Evolutionary conservation across 1,140 invertebrate species (phyloP).

Genomic region (Calycopis cecrops): DNA sequence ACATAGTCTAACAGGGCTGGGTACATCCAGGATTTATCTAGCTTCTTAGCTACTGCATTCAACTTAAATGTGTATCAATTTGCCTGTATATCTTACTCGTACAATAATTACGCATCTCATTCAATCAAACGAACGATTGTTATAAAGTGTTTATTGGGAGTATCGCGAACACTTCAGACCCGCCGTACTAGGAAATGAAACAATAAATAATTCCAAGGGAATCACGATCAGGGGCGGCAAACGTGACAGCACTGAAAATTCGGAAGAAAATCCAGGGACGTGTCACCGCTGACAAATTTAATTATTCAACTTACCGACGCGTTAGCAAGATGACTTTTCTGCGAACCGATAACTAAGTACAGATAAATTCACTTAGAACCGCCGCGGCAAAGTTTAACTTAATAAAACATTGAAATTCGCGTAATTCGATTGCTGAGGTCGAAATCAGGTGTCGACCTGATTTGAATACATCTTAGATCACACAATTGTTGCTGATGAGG

Average conservation of each 20-base stretch:
- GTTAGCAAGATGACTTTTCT: slow-evolving; percentile 71
- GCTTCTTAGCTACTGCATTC: too few species aligned
- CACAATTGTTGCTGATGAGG: slow-evolving; percentile 21
- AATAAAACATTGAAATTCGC: slow-evolving; percentile 72
- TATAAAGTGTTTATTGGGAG: not conserved
- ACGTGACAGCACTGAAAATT: slow-evolving; percentile 61
- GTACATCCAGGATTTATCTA: too few species aligned
- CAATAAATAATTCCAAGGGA: slow-evolving; percentile 72
- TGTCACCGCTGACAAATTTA: slow-evolving; percentile 71
- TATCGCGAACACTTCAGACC: slow-evolving; percentile 6
- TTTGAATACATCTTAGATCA: slow-evolving; percentile 62
- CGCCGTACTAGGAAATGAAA: slow-evolving; percentile 44
- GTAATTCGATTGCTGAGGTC: slow-evolving; percentile 66
- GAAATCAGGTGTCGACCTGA: slow-evolving; percentile 49
- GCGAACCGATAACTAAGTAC: slow-evolving; percentile 70
- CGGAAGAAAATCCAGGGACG: slow-evolving; percentile 60
- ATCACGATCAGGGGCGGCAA: slow-evolving; percentile 52
- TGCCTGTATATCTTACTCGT: too few species aligned
- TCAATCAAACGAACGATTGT: too few species aligned
- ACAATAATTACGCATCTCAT: too few species aligned
- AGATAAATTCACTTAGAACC: slow-evolving; percentile 72
- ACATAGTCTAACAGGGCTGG: too few species aligned
- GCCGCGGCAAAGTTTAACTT: slow-evolving; percentile 71
- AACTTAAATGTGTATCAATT: too few species aligned
- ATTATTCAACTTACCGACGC: slow-evolving; percentile 73